Percentiles rank a stretch among this genome's conserved stretches.
Conservation (phyloP, 2,113 vertebrate genomes). For the Megaleporinus macrocephalus region DNA sequence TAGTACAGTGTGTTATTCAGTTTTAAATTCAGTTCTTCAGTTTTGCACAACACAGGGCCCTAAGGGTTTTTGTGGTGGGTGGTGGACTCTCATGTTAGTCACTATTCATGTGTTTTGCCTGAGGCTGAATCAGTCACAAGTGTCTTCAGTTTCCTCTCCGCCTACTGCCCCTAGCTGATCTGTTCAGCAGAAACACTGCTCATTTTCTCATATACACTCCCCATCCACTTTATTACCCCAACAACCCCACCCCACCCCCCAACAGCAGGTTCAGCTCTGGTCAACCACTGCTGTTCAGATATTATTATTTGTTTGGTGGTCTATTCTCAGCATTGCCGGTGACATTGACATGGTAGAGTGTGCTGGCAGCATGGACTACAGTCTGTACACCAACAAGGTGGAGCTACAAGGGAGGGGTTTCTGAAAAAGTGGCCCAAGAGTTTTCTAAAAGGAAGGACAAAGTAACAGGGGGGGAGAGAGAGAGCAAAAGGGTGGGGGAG, state of each 20-base stretch:
- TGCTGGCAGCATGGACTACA: background rate
- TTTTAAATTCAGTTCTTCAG: background rate
- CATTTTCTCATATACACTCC: background rate
- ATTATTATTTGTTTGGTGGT: too few relatives aligned
- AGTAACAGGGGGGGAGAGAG: background rate
- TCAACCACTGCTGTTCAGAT: too few relatives aligned
- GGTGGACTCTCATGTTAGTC: background rate
- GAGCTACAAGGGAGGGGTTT: background rate
- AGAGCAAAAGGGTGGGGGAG: background rate
- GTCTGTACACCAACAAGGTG: too few relatives aligned
- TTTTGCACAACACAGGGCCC: background rate
- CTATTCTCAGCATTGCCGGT: too few relatives aligned
- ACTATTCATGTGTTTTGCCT: background rate
- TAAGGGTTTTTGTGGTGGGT: background rate
- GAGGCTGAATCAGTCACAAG: background rate
- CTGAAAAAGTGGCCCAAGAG: background rate
- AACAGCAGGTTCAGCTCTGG: too few relatives aligned
- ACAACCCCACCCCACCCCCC: too few relatives aligned
- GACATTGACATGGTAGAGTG: too few relatives aligned
- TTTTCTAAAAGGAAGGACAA: background rate
- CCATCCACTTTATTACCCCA: too few relatives aligned
- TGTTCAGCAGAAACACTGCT: background rate
- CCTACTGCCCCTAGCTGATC: background rate
- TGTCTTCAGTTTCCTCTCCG: background rate
- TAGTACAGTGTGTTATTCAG: background rate